These are phyloP conservation scores for Isoperla grammatica DNA, from an alignment of 2,888 invertebrate genomes.

Conservation along the genomic window DNA sequence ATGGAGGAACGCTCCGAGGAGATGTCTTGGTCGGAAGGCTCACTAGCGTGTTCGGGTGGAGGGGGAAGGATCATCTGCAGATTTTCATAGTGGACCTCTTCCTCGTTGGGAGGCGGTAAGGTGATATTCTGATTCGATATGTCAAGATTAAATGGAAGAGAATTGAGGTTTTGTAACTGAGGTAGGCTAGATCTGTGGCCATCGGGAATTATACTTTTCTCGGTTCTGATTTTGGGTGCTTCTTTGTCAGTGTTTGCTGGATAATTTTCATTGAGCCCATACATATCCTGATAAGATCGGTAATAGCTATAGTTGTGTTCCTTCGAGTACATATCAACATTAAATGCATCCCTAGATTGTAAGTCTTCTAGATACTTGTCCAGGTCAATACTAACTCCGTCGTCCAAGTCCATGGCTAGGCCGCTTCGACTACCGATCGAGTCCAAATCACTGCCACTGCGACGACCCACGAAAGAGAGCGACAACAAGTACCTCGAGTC, in stretches of 20 bases:
- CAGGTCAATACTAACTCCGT: constrained; percentile 52
- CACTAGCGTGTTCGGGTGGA: constrained; percentile 20
- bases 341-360: constrained; percentile 49
- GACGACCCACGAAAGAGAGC: constrained; percentile 7
- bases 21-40: background rate
- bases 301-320: constrained; percentile 20
- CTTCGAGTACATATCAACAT: constrained; percentile 41
- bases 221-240: background rate
- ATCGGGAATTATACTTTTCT: background rate
- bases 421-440: constrained; percentile 35
- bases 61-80: constrained; percentile 33
- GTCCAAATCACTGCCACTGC: constrained; percentile 33
- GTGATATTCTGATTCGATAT: background rate
- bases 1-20: background rate
- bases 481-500: constrained; percentile 52
- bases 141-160: constrained; percentile 5
- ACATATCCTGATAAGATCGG: constrained; percentile 10
- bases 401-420: constrained; percentile 33
- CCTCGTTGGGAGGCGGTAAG: constrained; percentile 17
- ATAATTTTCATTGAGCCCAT: constrained; percentile 10
- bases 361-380: constrained; percentile 63
- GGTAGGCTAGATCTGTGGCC: constrained; percentile 1
- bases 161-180: background rate
- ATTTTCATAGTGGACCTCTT: constrained; percentile 35
- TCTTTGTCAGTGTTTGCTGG: constrained; percentile 1